Evolutionary conservation across 1,140 invertebrate species (phyloP).

Genomic region (Pristionchus pacificus): DNA sequence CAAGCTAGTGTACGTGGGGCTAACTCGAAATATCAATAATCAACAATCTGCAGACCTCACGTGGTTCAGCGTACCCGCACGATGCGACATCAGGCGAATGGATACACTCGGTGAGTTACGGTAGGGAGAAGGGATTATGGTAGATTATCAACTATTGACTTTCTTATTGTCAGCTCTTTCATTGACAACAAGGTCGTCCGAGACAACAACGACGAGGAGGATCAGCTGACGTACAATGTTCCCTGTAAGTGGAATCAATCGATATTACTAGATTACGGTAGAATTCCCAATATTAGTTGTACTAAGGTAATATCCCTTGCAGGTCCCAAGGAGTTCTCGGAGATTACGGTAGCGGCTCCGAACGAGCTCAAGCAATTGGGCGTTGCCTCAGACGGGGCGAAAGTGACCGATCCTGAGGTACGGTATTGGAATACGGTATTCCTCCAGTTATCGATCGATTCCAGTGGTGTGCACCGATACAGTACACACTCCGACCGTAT

Average conservation of each 20-base stretch:
- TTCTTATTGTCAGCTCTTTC: conserved; percentile 37
- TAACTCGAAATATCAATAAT: too few species aligned
- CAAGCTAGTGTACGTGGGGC: too few species aligned
- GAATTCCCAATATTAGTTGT: not conserved
- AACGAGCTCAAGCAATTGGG: conserved; percentile 12
- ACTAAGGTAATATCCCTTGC: not conserved
- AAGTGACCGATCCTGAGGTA: conserved; percentile 15
- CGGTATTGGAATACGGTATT: too few species aligned
- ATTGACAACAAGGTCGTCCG: conserved; percentile 36
- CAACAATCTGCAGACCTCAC: too few species aligned
- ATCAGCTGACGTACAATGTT: conserved; percentile 23
- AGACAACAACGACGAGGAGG: conserved; percentile 35
- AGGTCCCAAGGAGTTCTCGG: conserved; percentile 30
- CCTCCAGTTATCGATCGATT: too few species aligned
- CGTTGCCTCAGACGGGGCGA: conserved; percentile 10
- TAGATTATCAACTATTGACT: too few species aligned
- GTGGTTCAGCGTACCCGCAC: conserved; percentile 30
- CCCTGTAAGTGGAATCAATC: conserved; percentile 14
- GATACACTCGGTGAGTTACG: too few species aligned
- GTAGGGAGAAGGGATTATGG: too few species aligned
- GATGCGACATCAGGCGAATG: conserved; percentile 38
- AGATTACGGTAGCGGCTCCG: conserved; percentile 17
- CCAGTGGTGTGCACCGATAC: too few species aligned
- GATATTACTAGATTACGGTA: not conserved
- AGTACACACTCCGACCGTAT: too few species aligned